These are phyloP conservation scores for Melospiza georgiana DNA, from an alignment of 2,113 vertebrate genomes.

Conservation along the genomic window DNA sequence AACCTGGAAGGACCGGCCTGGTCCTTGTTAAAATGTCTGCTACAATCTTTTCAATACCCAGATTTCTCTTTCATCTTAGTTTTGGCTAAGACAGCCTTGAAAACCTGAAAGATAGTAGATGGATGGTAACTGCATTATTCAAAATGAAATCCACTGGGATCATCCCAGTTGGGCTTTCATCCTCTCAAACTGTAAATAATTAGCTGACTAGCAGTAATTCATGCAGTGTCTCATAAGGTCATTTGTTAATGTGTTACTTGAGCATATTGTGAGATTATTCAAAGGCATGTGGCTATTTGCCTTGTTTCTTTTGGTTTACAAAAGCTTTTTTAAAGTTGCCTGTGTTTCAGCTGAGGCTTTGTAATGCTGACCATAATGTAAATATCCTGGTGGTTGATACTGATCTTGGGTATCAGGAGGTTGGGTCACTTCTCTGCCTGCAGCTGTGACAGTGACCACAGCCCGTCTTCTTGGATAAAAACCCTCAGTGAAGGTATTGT, in stretches of 20 bases:
- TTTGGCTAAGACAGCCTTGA: not conserved
- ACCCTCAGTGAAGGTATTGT: not conserved
- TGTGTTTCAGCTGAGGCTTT: not conserved
- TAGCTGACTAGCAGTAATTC: not conserved
- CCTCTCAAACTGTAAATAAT: slow-evolving; percentile 19
- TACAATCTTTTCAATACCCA: not conserved
- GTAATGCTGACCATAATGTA: not conserved
- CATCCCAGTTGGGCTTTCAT: not conserved
- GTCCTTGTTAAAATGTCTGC: not conserved
- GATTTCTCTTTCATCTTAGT: not conserved
- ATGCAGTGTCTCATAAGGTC: not conserved
- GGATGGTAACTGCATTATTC: not conserved
- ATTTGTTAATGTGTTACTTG: slow-evolving; percentile 30
- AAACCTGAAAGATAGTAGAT: not conserved
- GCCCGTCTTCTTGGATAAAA: not conserved
- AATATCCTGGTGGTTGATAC: not conserved
- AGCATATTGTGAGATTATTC: not conserved
- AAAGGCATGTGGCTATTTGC: not conserved
- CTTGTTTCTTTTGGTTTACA: not conserved
- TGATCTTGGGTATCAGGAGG: not conserved
- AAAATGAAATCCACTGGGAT: not conserved
- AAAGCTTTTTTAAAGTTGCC: accelerated
- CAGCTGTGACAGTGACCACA: not conserved
- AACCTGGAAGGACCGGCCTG: not conserved
- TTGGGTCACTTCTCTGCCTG: not conserved